Conservation (phyloP, 1,140 invertebrate genomes). For the Drosophila burlai region DNA sequence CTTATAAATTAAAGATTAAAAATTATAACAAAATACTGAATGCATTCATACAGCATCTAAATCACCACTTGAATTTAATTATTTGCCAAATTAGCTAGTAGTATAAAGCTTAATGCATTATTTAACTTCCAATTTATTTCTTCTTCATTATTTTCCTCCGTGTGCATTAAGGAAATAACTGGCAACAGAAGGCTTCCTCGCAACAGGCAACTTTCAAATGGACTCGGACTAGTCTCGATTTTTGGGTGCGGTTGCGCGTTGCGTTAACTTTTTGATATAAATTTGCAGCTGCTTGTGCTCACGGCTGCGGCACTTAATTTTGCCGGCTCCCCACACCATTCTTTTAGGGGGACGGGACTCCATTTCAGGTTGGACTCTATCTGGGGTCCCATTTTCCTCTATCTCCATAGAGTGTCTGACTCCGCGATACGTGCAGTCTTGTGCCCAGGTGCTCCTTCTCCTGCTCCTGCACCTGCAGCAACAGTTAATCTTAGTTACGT, state of each 20-base stretch:
- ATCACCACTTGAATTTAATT: too few relatives aligned
- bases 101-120: too few relatives aligned
- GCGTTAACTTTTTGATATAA: constrained; percentile 78
- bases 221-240: constrained; percentile 53
- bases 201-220: constrained; percentile 38
- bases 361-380: constrained; percentile 7
- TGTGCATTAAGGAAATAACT: constrained; percentile 26
- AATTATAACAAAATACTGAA: too few relatives aligned
- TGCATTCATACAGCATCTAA: too few relatives aligned
- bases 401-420: constrained; percentile 31
- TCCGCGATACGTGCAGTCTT: constrained; percentile 54
- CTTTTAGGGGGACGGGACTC: background rate
- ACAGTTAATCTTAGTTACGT: constrained; percentile 83
- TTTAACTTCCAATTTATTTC: too few relatives aligned
- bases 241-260: constrained; percentile 56
- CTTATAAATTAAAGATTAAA: too few relatives aligned
- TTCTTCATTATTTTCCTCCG: background rate
- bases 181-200: constrained; percentile 43
- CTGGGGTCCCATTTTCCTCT: constrained; percentile 9
- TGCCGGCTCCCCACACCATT: constrained; percentile 11
- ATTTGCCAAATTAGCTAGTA: too few relatives aligned
- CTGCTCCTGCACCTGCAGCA: constrained; percentile 49
- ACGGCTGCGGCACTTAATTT: constrained; percentile 60
- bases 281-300: constrained; percentile 59
- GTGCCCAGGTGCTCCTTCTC: constrained; percentile 15